Percentiles rank a stretch among this genome's conserved stretches.
Evolutionary conservation across 2,113 vertebrate species (phyloP).

Genomic region (Rhinoderma darwinii): DNA sequence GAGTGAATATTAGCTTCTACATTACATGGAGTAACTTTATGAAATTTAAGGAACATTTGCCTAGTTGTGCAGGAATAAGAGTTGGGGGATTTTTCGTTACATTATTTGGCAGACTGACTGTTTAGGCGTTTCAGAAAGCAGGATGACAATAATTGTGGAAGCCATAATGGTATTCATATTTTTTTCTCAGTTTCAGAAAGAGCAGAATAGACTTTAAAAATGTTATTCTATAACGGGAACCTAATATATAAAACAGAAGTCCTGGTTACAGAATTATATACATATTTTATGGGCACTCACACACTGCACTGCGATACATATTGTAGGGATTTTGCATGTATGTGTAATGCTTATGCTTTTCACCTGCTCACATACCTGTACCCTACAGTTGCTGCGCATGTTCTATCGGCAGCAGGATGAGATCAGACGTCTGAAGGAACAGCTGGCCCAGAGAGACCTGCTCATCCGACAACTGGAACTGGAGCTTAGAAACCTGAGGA

Average conservation of each 20-base stretch:
- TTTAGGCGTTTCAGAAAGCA: not conserved
- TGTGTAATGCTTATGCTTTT: not conserved
- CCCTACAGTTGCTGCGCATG: constrained; percentile 88
- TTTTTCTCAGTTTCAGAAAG: no score
- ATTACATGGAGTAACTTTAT: not conserved
- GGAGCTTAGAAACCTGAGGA: constrained; percentile 93
- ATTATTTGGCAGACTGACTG: not conserved
- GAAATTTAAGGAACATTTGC: not conserved
- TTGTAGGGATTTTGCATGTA: not conserved
- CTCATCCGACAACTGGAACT: constrained; percentile 93
- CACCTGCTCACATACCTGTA: constrained; percentile 32
- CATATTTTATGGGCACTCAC: not conserved
- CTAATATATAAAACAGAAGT: no score
- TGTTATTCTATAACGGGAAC: no score
- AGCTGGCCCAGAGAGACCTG: constrained; percentile 89
- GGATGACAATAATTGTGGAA: no score
- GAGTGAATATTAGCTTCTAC: constrained; percentile 35
- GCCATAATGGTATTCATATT: not conserved
- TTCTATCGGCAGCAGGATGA: constrained; percentile 98
- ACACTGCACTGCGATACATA: not conserved
- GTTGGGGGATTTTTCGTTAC: not conserved
- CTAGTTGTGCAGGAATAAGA: not conserved
- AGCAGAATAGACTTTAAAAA: no score
- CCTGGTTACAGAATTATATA: no score
- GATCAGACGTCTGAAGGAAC: constrained; percentile 89